Conservation (phyloP, 2,888 invertebrate species). For the Xestia sexstrigata region DNA sequence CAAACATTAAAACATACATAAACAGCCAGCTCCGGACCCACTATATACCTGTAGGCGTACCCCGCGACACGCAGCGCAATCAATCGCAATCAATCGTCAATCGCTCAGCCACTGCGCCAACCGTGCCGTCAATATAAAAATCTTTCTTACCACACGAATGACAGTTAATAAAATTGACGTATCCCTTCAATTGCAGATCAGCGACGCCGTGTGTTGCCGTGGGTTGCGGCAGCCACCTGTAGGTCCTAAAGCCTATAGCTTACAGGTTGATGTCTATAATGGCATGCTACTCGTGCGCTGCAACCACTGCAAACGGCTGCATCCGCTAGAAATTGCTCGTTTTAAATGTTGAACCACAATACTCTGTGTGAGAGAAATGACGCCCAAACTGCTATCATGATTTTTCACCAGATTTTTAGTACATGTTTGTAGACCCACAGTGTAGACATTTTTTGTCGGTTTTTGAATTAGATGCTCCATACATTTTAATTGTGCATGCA, state of each 20-base stretch:
- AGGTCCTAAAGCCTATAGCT: slow-evolving; percentile 75
- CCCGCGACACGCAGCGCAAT: too few relatives aligned
- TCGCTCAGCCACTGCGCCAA: too few relatives aligned
- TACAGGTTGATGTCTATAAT: slow-evolving; percentile 69
- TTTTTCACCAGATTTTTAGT: neutral
- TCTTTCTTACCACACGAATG: neutral
- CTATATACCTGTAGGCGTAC: neutral
- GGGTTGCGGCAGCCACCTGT: slow-evolving; percentile 79
- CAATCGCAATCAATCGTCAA: too few relatives aligned
- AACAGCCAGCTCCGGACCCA: neutral
- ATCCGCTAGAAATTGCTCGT: slow-evolving; percentile 52
- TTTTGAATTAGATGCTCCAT: neutral
- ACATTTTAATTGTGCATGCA: neutral
- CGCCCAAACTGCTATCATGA: neutral
- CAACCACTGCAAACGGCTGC: slow-evolving; percentile 40
- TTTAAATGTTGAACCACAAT: slow-evolving; percentile 45
- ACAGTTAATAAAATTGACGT: slow-evolving; percentile 40
- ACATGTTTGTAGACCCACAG: neutral
- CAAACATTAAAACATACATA: neutral
- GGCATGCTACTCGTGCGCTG: slow-evolving; percentile 62
- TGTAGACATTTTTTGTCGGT: neutral
- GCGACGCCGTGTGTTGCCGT: slow-evolving; percentile 77
- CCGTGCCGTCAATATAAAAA: neutral
- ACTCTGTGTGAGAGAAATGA: neutral
- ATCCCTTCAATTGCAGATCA: slow-evolving; percentile 80